Evolutionary conservation across 2,113 vertebrate genomes (phyloP).

Genomic region (Cettia cetti): DNA sequence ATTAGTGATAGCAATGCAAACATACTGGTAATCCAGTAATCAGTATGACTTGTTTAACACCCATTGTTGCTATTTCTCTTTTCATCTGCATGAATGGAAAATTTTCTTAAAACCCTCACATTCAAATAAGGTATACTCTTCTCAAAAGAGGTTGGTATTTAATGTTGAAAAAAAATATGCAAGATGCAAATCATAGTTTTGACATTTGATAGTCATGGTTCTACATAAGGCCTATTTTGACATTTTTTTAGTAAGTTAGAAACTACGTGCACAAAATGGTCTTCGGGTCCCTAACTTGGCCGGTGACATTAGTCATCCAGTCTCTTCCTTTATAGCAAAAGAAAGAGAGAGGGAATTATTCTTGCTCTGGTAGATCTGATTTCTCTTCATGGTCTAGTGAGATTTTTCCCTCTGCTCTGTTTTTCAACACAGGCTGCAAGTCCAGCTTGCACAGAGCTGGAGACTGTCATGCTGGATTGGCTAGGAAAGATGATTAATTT

Average conservation of each 20-base stretch:
- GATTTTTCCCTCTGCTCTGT: neutral
- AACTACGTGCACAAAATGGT: neutral
- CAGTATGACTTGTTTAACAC: neutral
- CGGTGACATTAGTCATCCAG: neutral
- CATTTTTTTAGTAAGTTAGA: neutral
- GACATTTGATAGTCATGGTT: neutral
- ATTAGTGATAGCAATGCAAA: neutral
- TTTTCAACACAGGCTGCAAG: conserved; percentile 81
- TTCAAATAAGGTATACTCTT: neutral
- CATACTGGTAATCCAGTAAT: neutral
- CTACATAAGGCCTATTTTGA: neutral
- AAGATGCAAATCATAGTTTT: neutral
- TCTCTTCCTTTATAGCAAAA: neutral
- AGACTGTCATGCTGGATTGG: conserved; percentile 97
- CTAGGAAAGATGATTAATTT: conserved; percentile 91
- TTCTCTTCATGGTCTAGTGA: neutral
- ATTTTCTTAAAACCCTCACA: neutral
- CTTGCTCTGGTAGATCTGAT: neutral
- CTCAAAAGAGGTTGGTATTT: neutral
- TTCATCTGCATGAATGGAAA: neutral
- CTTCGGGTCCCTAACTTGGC: neutral
- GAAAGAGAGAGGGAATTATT: neutral
- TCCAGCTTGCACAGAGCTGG: conserved; percentile 94
- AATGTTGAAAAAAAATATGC: neutral
- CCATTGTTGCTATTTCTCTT: neutral